Evolutionary conservation across 2,797 vertebrate genomes (phyloP), one percentile per base, ranked within the genome.

Genomic region (Philypnodon macrostomus): DNA sequence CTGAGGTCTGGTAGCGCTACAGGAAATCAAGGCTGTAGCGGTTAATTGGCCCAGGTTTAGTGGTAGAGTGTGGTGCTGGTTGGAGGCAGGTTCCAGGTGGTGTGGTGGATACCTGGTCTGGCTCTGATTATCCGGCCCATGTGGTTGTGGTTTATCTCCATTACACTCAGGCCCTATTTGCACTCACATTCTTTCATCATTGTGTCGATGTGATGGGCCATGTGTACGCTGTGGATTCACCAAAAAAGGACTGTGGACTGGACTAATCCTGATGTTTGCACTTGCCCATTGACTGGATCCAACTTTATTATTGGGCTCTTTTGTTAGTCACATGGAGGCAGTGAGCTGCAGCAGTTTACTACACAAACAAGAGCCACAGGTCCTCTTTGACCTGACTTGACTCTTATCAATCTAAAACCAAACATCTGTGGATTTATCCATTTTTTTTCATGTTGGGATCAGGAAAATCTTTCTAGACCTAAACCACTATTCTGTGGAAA

Each of bases 21-120:
- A 62, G 51, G 56, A 47, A 75, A 60, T 42, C 23, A 47, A 58
- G 70, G 63, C 60, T 63, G 39, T 39, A 14, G 51, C 40, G 37
- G 61, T 12, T 49, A 44, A 58, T 52, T 53, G 57, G 38, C 51
- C 36, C 42, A 9, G 48, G 31, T 58, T 23, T 33, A 44, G 32
- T 42, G 59, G 13, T 59, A 67, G 66, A 75, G 58, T 61, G 63
- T 8, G 13, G 7, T 2, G 1, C 13, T 34, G n/a, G n/a, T 4
- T 11, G 1, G 15, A 13, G 15, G n/a, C n/a, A n/a, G 36, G 36
- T 40, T 30, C 1, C 21, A 16, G 17, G 10, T 31, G 38, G 50
- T 7, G 47, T 29, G 5, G 2, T 12, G 17, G 38, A 51, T 51
- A 57, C 54, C 57, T 67, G 54, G 16, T 46, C 58, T 59, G 47